Conservation (phyloP, 1,140 invertebrate species). For the Dendrolimus kikuchii region DNA sequence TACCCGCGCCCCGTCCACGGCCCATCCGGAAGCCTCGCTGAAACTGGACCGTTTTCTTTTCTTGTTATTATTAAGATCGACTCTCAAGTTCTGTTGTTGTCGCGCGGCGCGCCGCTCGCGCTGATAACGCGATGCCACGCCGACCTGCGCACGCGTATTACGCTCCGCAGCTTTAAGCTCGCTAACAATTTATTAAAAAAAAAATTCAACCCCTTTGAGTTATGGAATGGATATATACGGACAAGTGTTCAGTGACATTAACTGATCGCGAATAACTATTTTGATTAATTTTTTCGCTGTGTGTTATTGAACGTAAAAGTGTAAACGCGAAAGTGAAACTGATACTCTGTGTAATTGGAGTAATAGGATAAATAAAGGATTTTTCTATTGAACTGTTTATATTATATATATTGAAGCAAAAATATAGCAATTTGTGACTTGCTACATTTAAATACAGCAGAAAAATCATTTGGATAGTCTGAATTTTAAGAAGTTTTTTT, state of each 20-base stretch:
- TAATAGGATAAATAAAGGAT: constrained; percentile 18
- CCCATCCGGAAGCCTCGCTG: constrained; percentile 67
- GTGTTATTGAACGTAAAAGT: constrained; percentile 23
- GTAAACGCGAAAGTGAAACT: constrained; percentile 39
- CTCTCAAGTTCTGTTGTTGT: constrained; percentile 69
- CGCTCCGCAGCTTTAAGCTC: constrained; percentile 54
- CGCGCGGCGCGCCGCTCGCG: constrained; percentile 59
- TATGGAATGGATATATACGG: constrained; percentile 50
- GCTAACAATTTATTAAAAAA: constrained; percentile 26
- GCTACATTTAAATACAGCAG: not conserved
- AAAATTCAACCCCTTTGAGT: constrained; percentile 24
- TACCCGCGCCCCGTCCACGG: constrained; percentile 48
- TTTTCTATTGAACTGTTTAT: constrained; percentile 20
- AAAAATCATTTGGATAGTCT: constrained; percentile 5
- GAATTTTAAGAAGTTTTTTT: constrained; percentile 12
- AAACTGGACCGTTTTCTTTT: constrained; percentile 73
- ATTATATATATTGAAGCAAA: constrained; percentile 11
- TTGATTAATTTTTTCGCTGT: constrained; percentile 24
- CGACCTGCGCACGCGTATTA: constrained; percentile 54
- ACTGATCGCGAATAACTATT: constrained; percentile 14
- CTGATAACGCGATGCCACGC: constrained; percentile 66
- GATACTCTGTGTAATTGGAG: constrained; percentile 27
- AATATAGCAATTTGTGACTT: constrained; percentile 16
- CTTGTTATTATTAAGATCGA: constrained; percentile 70
- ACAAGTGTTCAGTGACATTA: constrained; percentile 23